Percentiles rank a stretch among this genome's conserved stretches.
Conservation (phyloP, 2,113 vertebrate species). For the Lophochroa leadbeateri region DNA sequence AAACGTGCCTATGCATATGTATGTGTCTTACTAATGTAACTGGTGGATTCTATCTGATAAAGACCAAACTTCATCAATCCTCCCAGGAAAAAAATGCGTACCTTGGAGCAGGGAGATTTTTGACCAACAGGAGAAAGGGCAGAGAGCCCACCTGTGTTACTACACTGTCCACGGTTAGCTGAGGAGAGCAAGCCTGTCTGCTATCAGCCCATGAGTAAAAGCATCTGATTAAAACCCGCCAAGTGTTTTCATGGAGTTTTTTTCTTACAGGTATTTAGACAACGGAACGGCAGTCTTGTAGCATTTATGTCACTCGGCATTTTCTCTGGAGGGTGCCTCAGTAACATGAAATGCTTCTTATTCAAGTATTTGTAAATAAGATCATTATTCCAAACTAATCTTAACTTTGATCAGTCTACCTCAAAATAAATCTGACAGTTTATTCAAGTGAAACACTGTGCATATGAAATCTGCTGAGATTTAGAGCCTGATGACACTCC, state of each 20-base stretch:
- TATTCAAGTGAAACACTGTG: background rate
- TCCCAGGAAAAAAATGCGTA: background rate
- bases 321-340: background rate
- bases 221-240: background rate
- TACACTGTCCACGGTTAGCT: fast-evolving
- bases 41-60: background rate
- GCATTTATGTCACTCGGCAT: constrained; percentile 10
- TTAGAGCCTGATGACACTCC: background rate
- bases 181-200: background rate
- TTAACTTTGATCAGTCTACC: constrained; percentile 28
- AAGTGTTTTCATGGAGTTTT: background rate
- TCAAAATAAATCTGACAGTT: constrained; percentile 36
- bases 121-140: background rate
- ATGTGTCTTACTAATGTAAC: background rate
- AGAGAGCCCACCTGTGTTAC: background rate
- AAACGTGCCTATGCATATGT: fast-evolving
- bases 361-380: constrained; percentile 28
- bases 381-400: constrained; percentile 27
- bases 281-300: background rate
- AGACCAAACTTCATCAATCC: background rate
- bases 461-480: background rate
- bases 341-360: constrained; percentile 23
- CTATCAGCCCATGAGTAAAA: background rate
- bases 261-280: background rate
- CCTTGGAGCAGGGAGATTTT: background rate